Evolutionary conservation across 2,797 vertebrate species (phyloP).

Genomic region (Typhlichthys eigenmanni): DNA sequence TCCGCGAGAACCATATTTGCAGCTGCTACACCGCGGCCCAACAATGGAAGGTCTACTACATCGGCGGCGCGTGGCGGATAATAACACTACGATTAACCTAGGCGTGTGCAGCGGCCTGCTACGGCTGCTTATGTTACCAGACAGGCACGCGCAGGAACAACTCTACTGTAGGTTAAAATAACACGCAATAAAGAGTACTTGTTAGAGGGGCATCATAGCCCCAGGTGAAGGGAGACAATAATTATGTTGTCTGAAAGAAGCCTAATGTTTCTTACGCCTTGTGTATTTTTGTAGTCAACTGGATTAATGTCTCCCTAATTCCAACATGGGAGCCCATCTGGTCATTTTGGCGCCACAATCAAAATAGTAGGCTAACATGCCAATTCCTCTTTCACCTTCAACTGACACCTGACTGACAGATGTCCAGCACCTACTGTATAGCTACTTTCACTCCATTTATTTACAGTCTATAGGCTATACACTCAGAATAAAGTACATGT

Average conservation of each 20-base stretch:
- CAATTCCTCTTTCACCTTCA: constrained; percentile 69
- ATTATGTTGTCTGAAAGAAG: constrained; percentile 60
- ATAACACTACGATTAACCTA: constrained; percentile 82
- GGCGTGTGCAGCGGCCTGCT: constrained; percentile 71
- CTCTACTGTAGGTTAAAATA: constrained; percentile 3
- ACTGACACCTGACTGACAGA: constrained; percentile 70
- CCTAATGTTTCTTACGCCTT: constrained; percentile 57
- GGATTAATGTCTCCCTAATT: constrained; percentile 67
- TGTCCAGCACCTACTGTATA: constrained; percentile 72
- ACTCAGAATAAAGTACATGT: constrained; percentile 29
- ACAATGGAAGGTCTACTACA: constrained; percentile 77
- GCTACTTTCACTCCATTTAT: constrained; percentile 60
- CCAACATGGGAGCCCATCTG: constrained; percentile 73
- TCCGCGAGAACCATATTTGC: constrained; percentile 77
- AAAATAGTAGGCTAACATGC: constrained; percentile 61
- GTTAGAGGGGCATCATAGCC: too few relatives aligned
- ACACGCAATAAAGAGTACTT: background rate
- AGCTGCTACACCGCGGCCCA: constrained; percentile 77
- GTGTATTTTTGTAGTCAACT: constrained; percentile 63
- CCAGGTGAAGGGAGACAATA: constrained; percentile 2
- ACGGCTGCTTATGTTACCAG: constrained; percentile 68
- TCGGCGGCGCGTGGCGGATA: constrained; percentile 81
- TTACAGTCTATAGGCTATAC: constrained; percentile 57
- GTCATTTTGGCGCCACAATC: constrained; percentile 72
- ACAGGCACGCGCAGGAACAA: constrained; percentile 60